These are phyloP conservation scores for Gopherus evgoodei DNA, from an alignment of 2,113 vertebrate species.

Conservation along the genomic window DNA sequence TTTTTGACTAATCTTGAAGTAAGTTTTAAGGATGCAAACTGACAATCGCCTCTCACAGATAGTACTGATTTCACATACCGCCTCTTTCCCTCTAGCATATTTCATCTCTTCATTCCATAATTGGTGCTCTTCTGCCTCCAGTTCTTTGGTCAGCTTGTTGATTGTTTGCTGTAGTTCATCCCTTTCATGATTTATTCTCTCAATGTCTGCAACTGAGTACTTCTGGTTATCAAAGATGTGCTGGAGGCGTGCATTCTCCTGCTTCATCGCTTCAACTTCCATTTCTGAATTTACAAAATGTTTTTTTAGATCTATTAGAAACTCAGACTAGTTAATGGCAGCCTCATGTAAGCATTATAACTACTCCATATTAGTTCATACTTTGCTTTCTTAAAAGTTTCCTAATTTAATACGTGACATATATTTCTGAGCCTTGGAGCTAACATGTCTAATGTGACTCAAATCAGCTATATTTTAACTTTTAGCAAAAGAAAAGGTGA, in stretches of 20 bases:
- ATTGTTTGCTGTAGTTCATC: conserved; percentile 91
- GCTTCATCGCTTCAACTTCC: conserved; percentile 86
- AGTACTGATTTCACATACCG: conserved; percentile 77
- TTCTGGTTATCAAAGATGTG: conserved; percentile 90
- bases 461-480: neutral
- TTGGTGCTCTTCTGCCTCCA: conserved; percentile 89
- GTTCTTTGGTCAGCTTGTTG: conserved; percentile 83
- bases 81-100: conserved; percentile 90
- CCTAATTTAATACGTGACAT: neutral
- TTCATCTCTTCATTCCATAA: conserved; percentile 94
- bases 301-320: neutral
- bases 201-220: conserved; percentile 92
- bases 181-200: conserved; percentile 94
- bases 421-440: neutral
- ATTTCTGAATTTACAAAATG: conserved; percentile 77
- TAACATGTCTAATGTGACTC: neutral
- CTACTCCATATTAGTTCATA: neutral
- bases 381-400: neutral
- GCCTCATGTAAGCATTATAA: neutral
- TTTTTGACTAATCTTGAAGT: neutral
- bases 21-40: neutral
- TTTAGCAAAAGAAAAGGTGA: neutral
- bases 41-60: neutral
- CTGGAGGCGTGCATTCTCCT: conserved; percentile 86
- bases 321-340: neutral